These are phyloP conservation scores for Scaptomyza graminum DNA, from an alignment of 1,140 invertebrate genomes.

Conservation along the genomic window DNA sequence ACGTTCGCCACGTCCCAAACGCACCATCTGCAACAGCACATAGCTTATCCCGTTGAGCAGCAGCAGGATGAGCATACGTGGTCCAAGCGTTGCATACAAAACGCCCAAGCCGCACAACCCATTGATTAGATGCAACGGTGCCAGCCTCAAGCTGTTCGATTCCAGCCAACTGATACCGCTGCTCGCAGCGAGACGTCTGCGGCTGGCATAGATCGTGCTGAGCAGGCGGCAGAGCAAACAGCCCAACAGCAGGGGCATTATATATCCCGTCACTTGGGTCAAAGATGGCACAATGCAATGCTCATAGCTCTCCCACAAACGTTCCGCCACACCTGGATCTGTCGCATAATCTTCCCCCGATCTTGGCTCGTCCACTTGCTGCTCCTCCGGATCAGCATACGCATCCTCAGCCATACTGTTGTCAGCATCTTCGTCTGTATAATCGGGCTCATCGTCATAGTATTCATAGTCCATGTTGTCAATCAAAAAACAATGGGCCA, in stretches of 20 bases:
- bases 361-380: not conserved
- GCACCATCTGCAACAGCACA: slow-evolving; percentile 54
- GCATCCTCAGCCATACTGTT: slow-evolving; percentile 15
- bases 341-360: not conserved
- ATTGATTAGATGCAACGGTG: slow-evolving; percentile 59
- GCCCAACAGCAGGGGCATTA: slow-evolving; percentile 45
- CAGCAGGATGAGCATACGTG: slow-evolving; percentile 46
- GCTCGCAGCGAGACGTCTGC: not conserved
- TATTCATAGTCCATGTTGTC: slow-evolving; percentile 68
- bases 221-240: slow-evolving; percentile 43
- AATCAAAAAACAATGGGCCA: slow-evolving; percentile 3
- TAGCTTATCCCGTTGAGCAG: slow-evolving; percentile 56
- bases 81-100: slow-evolving; percentile 47
- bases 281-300: slow-evolving; percentile 54
- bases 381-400: slow-evolving; percentile 19
- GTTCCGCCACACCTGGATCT: slow-evolving; percentile 2
- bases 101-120: slow-evolving; percentile 35
- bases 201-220: slow-evolving; percentile 12
- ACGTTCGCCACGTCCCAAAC: slow-evolving; percentile 15
- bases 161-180: not conserved
- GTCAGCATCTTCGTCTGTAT: slow-evolving; percentile 45
- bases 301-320: slow-evolving; percentile 35
- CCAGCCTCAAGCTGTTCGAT: slow-evolving; percentile 2
- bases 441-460: slow-evolving; percentile 64
- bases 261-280: slow-evolving; percentile 43